Evolutionary conservation across 2,797 vertebrate species (phyloP).

Genomic region (Dendrocincla tyrannina): DNA sequence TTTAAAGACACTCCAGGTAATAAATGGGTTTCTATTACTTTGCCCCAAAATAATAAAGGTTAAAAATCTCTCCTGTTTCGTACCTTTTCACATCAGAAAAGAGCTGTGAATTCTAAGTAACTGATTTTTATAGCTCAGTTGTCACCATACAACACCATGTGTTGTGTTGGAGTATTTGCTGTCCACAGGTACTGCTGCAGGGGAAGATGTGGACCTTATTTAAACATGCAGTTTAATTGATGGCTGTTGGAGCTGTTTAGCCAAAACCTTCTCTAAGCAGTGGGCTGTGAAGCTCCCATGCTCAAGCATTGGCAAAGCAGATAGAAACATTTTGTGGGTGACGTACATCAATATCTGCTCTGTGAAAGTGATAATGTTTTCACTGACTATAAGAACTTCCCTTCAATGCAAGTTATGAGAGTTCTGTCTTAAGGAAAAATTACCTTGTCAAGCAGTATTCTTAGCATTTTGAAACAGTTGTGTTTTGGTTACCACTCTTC

Average conservation of each 20-base stretch:
- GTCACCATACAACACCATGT: accelerated
- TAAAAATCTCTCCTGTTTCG: background rate
- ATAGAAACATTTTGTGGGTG: background rate
- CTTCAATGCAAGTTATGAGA: background rate
- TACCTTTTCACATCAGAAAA: background rate
- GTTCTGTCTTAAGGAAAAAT: background rate
- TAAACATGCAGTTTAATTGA: background rate
- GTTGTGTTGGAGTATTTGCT: background rate
- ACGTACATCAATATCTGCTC: background rate
- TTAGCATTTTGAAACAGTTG: background rate
- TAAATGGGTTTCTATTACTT: background rate
- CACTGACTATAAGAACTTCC: background rate
- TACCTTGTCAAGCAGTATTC: background rate
- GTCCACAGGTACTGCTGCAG: background rate
- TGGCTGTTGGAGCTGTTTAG: background rate
- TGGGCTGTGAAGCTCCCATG: background rate
- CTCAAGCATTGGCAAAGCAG: background rate
- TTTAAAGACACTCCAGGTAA: background rate
- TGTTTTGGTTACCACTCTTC: background rate
- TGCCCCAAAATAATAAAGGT: background rate
- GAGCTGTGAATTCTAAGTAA: background rate
- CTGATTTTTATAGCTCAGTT: background rate
- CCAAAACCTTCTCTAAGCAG: background rate
- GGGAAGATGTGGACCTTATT: background rate
- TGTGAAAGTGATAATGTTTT: background rate